Conservation (phyloP, 2,888 invertebrate genomes). For the Suillia variegata region DNA sequence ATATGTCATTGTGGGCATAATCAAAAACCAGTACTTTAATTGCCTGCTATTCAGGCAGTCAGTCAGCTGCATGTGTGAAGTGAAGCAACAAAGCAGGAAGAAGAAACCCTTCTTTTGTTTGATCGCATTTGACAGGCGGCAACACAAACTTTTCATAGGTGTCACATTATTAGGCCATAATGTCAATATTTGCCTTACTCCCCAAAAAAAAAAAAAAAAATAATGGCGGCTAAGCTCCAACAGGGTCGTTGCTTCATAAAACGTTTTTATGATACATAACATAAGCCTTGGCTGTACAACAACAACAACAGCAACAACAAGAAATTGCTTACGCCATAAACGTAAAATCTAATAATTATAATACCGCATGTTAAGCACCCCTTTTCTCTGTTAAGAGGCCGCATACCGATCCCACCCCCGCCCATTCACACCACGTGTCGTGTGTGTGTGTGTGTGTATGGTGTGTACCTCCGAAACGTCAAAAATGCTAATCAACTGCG, state of each 20-base stretch:
- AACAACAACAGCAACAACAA: too few species aligned
- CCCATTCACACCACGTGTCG: neutral
- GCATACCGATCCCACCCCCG: too few species aligned
- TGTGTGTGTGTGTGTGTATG: neutral
- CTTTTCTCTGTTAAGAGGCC: neutral
- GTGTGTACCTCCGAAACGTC: neutral
- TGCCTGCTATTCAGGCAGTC: too few species aligned
- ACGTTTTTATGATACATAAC: conserved; percentile 13
- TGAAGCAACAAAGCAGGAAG: too few species aligned
- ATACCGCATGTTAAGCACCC: conserved; percentile 22
- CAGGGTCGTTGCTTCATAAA: conserved; percentile 10
- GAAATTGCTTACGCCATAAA: conserved; percentile 21
- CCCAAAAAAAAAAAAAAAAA: too few species aligned
- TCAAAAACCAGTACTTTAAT: neutral
- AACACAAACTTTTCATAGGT: conserved; percentile 21
- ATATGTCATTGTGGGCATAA: neutral
- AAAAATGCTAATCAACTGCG: conserved; percentile 44
- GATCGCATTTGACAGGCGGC: too few species aligned
- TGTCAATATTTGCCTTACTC: conserved; percentile 47
- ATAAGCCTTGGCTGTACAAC: neutral
- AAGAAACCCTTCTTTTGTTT: too few species aligned
- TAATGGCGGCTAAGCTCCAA: too few species aligned
- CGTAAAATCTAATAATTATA: conserved; percentile 50
- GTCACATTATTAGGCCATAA: conserved; percentile 52
- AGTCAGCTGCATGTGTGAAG: too few species aligned